phyloP scores from a whole-genome alignment of 2,888 invertebrate genomes.

The Clivina fossor region DNA sequence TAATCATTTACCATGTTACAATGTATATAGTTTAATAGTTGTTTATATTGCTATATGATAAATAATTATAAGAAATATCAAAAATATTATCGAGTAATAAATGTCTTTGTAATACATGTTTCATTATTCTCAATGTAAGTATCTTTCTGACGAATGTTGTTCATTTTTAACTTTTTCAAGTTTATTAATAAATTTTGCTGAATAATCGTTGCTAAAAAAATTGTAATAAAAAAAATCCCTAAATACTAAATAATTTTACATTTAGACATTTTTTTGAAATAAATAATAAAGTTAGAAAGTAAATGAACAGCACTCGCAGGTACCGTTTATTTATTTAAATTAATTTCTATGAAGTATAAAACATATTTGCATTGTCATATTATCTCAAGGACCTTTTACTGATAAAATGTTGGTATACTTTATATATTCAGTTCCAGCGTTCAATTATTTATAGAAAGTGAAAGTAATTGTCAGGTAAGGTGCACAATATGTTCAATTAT shows the following conservation, averaged over 20 bases:
- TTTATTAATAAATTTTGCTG: constrained; percentile 4
- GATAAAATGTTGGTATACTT: constrained; percentile 19
- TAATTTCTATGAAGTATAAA: constrained; percentile 28
- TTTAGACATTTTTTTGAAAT: constrained; percentile 1
- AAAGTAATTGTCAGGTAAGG: constrained; percentile 25
- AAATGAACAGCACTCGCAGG: constrained; percentile 13
- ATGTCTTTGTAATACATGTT: constrained; percentile 53
- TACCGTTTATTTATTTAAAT: constrained; percentile 18
- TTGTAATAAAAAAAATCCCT: too few relatives aligned
- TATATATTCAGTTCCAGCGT: constrained; percentile 17
- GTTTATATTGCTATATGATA: constrained; percentile 54
- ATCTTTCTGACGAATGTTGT: too few relatives aligned
- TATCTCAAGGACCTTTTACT: constrained; percentile 31
- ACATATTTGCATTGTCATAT: constrained; percentile 29
- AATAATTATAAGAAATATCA: constrained; percentile 54
- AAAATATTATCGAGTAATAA: constrained; percentile 54
- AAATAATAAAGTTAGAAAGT: too few relatives aligned
- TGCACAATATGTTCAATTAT: background rate
- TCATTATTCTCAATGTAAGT: constrained; percentile 18
- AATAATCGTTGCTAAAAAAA: constrained; percentile 1
- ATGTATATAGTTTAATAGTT: constrained; percentile 55
- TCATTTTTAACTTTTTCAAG: too few relatives aligned
- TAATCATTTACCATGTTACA: constrained; percentile 53
- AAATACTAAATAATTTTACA: background rate
- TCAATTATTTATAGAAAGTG: constrained; percentile 9